Evolutionary conservation across 2,113 vertebrate genomes (phyloP).

Genomic region (Anoplopoma fimbria): DNA sequence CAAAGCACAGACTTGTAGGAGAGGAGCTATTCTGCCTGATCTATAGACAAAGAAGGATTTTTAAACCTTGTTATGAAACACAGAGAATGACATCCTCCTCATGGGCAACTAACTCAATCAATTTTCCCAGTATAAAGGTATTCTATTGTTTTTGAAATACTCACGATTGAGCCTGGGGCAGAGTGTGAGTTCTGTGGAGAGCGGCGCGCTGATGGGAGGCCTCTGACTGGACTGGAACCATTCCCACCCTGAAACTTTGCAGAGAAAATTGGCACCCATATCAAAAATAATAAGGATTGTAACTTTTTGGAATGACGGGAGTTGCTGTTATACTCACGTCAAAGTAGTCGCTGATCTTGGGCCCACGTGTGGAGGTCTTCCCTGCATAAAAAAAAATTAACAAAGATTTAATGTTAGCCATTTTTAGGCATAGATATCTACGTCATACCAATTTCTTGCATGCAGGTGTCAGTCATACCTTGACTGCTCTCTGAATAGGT

Average conservation of each 20-base stretch:
- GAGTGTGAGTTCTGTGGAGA: constrained; percentile 98
- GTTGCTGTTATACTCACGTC: constrained; percentile 86
- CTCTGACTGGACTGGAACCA: constrained; percentile 97
- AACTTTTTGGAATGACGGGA: background rate
- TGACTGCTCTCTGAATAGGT: constrained; percentile 97
- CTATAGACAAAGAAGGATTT: constrained; percentile 70
- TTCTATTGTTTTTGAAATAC: constrained; percentile 59
- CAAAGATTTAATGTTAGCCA: background rate
- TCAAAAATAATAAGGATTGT: background rate
- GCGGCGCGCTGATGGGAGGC: constrained; percentile 92
- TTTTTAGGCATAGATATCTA: background rate
- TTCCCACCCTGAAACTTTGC: constrained; percentile 95
- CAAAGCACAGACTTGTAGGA: constrained; percentile 95
- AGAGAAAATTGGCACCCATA: background rate
- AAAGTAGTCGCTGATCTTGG: constrained; percentile 99
- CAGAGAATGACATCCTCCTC: background rate
- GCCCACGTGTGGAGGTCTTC: constrained; percentile 92
- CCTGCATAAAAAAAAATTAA: constrained; percentile 83
- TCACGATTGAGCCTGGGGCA: constrained; percentile 93
- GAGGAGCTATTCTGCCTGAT: constrained; percentile 98
- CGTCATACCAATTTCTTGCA: background rate
- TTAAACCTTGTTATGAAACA: background rate
- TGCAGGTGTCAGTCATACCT: constrained; percentile 81
- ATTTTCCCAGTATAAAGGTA: background rate
- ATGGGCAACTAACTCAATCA: background rate